phyloP scores from a whole-genome alignment of 2,113 vertebrate genomes.

The Tapirus terrestris region DNA sequence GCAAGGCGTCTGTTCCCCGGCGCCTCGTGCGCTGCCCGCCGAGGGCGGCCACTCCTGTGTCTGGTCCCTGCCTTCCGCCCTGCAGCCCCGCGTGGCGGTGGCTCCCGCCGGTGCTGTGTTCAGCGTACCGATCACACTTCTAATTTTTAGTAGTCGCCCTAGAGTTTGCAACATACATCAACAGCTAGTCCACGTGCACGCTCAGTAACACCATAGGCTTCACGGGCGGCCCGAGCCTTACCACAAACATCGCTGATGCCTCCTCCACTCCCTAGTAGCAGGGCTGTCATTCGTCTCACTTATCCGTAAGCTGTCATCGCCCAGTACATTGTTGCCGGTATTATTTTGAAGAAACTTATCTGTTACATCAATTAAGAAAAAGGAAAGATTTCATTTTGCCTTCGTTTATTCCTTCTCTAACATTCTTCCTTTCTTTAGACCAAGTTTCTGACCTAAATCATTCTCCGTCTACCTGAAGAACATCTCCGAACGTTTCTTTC shows the following conservation, averaged over 20 bases:
- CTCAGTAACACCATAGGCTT: not conserved
- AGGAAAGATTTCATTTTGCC: not conserved
- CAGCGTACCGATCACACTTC: not conserved
- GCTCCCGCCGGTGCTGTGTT: not conserved
- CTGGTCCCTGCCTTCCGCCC: too few species aligned
- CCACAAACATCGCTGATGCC: too few species aligned
- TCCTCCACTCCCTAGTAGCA: not conserved
- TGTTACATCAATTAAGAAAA: not conserved
- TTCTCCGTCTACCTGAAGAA: not conserved
- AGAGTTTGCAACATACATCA: not conserved
- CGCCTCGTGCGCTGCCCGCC: too few species aligned
- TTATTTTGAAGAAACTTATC: not conserved
- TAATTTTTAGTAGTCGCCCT: not conserved
- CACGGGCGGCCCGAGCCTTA: not conserved
- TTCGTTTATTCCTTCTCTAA: not conserved
- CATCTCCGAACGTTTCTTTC: accelerated
- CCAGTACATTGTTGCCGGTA: not conserved
- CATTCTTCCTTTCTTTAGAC: not conserved
- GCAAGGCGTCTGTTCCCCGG: too few species aligned
- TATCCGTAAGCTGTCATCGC: not conserved
- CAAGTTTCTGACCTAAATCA: not conserved
- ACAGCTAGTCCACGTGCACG: not conserved
- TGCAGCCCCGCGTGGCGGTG: not conserved
- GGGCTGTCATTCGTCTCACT: not conserved
- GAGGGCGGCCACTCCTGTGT: too few species aligned